Evolutionary conservation across 2,113 vertebrate species (phyloP), one percentile per base, ranked within the genome.

Genomic region (Phoxinus phoxinus): DNA sequence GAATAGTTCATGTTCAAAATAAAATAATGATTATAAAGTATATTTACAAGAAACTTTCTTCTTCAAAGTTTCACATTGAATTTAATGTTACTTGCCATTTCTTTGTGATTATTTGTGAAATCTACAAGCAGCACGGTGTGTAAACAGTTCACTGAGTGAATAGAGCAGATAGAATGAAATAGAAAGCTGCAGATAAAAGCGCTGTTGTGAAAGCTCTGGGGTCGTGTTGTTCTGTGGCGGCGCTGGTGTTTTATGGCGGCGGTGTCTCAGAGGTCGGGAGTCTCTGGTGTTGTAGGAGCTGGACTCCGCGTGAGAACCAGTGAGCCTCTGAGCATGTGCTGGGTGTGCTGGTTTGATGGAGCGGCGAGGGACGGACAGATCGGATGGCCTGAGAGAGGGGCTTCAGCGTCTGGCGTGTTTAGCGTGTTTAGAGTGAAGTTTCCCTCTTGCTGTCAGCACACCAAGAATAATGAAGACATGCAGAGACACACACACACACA

Each of bases 381-480:
- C 59, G 3, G 17, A 46, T 65, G 79, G 25, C 59, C 53, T 56
- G 25, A 17, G 13, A 19, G 41, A 30, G 79, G 27, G 79, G 61
- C 13, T 67, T 44, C 69, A 67, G 59, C 32, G 61, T 81, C 41
- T 81, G 44, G 79, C 79, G 30, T 81, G 79, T 67, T 81, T 65
- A 81, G 61, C 25, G 15, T 48, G 79, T 81, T 41, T 51, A 41
- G 10, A 67, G 44, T 81, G 44, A 81, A 67, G 79, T 81, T 81
- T 81, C 79, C 79, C 61, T 67, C 61, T 30, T 32, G 44, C 79
- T 81, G 79, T 81, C 79, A 67, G 79, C 59, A 44, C 61, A 67
- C 61, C 79, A 65, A 30, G 79, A 81, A 51, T 81, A 81, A 81
- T 81, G 44, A 81, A 81, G 79, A 85, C 84, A 65, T 73, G 71